Evolutionary conservation across 2,113 vertebrate genomes (phyloP).

Genomic region (Anarhynchus alexandrinus): DNA sequence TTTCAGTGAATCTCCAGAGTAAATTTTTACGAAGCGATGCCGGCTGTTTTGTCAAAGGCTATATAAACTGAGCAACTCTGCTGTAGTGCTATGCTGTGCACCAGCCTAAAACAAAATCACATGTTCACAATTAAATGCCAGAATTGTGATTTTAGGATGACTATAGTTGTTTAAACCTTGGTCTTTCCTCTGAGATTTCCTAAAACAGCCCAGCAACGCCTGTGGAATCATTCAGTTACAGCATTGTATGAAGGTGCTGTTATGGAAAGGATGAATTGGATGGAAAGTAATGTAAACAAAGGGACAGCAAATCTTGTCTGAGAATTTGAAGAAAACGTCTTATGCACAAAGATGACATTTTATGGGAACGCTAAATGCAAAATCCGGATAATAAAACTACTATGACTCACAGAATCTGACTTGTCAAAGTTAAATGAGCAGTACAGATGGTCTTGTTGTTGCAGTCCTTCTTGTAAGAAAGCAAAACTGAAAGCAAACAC

Average conservation of each 20-base stretch:
- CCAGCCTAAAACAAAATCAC: not conserved
- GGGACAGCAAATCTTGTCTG: not conserved
- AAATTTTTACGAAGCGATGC: not conserved
- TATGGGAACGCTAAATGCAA: not conserved
- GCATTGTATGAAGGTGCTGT: not conserved
- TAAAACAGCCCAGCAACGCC: not conserved
- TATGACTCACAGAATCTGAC: slow-evolving; percentile 49
- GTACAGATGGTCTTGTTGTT: slow-evolving; percentile 24
- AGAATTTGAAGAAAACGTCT: not conserved
- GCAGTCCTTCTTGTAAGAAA: slow-evolving; percentile 45
- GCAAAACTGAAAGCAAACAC: slow-evolving; percentile 64
- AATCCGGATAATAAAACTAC: not conserved
- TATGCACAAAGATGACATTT: not conserved
- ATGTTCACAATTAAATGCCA: not conserved
- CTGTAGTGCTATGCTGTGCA: not conserved
- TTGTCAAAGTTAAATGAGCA: slow-evolving; percentile 14
- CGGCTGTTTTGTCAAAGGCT: not conserved
- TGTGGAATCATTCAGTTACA: not conserved
- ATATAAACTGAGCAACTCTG: not conserved
- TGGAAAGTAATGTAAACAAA: not conserved
- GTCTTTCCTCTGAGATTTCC: not conserved
- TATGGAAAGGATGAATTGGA: not conserved
- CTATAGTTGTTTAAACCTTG: not conserved
- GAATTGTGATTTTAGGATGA: not conserved
- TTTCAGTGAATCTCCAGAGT: not conserved